These are phyloP conservation scores for Prosopocoilus inquinatus DNA, from an alignment of 2,888 invertebrate genomes.

Conservation along the genomic window DNA sequence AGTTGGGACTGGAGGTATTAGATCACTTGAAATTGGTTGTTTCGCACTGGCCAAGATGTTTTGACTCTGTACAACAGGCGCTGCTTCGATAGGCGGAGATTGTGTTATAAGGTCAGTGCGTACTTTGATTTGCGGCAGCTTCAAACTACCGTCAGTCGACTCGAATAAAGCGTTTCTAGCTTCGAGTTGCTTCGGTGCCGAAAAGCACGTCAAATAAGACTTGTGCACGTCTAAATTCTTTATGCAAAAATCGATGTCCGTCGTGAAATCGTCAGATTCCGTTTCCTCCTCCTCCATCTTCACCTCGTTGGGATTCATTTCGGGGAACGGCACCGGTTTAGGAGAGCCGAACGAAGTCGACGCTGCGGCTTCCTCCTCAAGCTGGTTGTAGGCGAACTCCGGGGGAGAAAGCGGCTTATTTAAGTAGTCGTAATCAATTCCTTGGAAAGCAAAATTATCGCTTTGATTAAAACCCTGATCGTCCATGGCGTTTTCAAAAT, in stretches of 20 bases:
- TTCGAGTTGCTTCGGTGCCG: neutral
- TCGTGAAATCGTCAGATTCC: conserved; percentile 6
- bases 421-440: conserved; percentile 12
- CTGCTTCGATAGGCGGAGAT: too few species aligned
- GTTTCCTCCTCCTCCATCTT: neutral
- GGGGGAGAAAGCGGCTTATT: conserved; percentile 11
- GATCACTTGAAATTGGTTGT: too few species aligned
- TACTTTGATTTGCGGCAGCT: too few species aligned
- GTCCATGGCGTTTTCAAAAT: conserved; percentile 8
- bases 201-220: conserved; percentile 11
- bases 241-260: conserved; percentile 15
- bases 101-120: too few species aligned
- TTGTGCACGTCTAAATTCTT: conserved; percentile 19
- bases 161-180: conserved; percentile 2
- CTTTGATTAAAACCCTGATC: neutral
- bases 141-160: neutral
- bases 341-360: neutral
- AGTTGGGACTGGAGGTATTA: too few species aligned
- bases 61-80: too few species aligned
- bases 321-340: too few species aligned
- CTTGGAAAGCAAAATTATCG: neutral
- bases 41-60: too few species aligned
- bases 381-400: neutral
- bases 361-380: neutral
- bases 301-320: neutral